Percentiles rank a stretch among this genome's conserved stretches.
Evolutionary conservation across 2,113 vertebrate species (phyloP).

Genomic region (Raja brachyura): DNA sequence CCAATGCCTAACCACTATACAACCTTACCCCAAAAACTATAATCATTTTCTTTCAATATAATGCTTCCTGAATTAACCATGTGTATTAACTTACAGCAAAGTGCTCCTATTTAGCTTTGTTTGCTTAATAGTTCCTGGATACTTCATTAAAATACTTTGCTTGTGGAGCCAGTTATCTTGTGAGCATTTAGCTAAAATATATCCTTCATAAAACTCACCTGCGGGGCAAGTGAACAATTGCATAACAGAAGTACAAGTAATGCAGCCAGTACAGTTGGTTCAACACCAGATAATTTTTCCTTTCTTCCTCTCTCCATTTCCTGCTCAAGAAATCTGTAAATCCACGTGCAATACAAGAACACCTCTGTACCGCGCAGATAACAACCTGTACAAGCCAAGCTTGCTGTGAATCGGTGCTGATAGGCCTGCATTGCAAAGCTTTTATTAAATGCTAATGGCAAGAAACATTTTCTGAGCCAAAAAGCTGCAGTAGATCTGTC

Average conservation of each 20-base stretch:
- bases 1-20: too few species aligned
- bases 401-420: constrained; percentile 94
- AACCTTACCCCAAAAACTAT: neutral
- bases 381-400: constrained; percentile 97
- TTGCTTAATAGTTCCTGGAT: neutral
- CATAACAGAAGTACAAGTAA: constrained; percentile 81
- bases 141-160: neutral
- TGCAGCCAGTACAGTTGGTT: constrained; percentile 86
- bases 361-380: constrained; percentile 99
- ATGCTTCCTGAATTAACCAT: constrained; percentile 21
- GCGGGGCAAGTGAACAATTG: constrained; percentile 28
- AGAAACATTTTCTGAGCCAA: constrained; percentile 96
- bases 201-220: constrained; percentile 34
- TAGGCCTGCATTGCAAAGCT: constrained; percentile 99
- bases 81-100: neutral
- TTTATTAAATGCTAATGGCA: constrained; percentile 99
- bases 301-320: constrained; percentile 89
- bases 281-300: constrained; percentile 94
- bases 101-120: neutral
- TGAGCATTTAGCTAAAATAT: constrained; percentile 3
- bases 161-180: neutral
- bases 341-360: constrained; percentile 99
- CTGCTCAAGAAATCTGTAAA: constrained; percentile 90
- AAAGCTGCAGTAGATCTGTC: constrained; percentile 99
- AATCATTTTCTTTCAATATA: neutral